Conservation (phyloP, 2,888 invertebrate genomes). For the Lordiphosa fenestrarum region DNA sequence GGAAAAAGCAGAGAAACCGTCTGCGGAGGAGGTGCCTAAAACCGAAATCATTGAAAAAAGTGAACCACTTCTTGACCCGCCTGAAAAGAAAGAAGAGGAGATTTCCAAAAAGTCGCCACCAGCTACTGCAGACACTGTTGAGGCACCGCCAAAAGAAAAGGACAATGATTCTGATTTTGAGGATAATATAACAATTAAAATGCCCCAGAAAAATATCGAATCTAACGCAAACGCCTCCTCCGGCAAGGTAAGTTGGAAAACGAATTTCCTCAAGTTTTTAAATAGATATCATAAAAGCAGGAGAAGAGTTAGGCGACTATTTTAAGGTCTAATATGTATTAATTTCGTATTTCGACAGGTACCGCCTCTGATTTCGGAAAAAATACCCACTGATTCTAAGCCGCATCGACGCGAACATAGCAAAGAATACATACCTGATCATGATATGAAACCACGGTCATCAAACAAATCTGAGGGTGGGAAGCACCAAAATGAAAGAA, state of each 20-base stretch:
- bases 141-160: constrained; percentile 46
- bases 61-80: constrained; percentile 11
- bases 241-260: constrained; percentile 35
- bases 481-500: constrained; percentile 43
- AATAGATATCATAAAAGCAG: background rate
- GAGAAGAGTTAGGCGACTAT: no score
- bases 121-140: constrained; percentile 16
- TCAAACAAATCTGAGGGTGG: constrained; percentile 8
- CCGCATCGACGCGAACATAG: constrained; percentile 42
- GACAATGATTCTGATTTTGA: constrained; percentile 81
- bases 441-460: constrained; percentile 27
- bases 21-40: background rate
- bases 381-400: constrained; percentile 21
- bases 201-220: constrained; percentile 79
- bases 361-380: constrained; percentile 32
- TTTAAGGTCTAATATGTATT: no score
- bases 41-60: background rate
- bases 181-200: constrained; percentile 83
- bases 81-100: constrained; percentile 13
- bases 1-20: constrained; percentile 1
- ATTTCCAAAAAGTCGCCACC: constrained; percentile 1
- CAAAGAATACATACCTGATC: constrained; percentile 41
- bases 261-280: background rate
- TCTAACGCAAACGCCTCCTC: constrained; percentile 4
- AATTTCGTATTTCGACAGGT: constrained; percentile 19